Conservation (phyloP, 2,888 invertebrate genomes). For the Lymantria dispar region DNA sequence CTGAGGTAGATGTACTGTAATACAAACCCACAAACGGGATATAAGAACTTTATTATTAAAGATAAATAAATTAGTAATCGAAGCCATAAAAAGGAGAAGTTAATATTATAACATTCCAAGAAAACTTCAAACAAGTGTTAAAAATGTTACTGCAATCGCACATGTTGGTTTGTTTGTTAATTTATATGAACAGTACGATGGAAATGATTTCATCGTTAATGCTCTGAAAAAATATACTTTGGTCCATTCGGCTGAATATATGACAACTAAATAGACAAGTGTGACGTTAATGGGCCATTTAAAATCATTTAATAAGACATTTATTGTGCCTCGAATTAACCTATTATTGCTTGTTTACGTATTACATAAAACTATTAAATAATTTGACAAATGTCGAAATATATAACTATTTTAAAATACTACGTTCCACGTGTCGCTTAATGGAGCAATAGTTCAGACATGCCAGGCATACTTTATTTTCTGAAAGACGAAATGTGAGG, state of each 20-base stretch:
- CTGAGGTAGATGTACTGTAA: conserved; percentile 2
- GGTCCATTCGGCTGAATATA: neutral
- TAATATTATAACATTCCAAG: conserved; percentile 9
- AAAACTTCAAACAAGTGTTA: conserved; percentile 18
- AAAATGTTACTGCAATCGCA: conserved; percentile 20
- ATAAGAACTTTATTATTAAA: neutral
- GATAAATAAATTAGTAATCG: neutral
- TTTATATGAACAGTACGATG: conserved; percentile 19
- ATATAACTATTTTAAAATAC: no score
- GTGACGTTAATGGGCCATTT: conserved; percentile 22
- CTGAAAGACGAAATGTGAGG: no score
- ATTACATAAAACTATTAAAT: neutral
- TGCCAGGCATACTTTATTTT: no score
- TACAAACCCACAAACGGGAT: neutral
- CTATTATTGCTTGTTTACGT: neutral
- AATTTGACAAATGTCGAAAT: neutral
- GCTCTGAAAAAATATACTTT: neutral
- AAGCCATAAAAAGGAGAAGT: neutral
- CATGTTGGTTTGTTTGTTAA: conserved; percentile 11
- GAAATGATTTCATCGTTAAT: conserved; percentile 8
- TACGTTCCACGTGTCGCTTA: no score
- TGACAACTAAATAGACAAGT: conserved; percentile 9
- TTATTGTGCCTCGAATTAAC: conserved; percentile 11
- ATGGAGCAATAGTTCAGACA: no score
- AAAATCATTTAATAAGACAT: conserved; percentile 16